These are phyloP conservation scores for Patiria miniata DNA, from an alignment of 35 echinoderm and acorn worm species.

Conservation along the genomic window DNA sequence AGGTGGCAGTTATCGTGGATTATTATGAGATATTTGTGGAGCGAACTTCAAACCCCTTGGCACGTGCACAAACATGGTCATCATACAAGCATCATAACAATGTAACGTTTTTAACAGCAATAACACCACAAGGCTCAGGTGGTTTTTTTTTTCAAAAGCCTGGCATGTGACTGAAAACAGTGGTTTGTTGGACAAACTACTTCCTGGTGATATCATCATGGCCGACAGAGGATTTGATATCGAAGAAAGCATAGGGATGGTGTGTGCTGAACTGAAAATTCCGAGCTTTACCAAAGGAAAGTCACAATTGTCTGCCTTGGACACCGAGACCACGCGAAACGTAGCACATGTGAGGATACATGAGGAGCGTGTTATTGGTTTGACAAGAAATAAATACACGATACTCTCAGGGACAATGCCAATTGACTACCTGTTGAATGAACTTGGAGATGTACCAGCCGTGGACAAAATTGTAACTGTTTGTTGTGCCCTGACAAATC, in stretches of 20 bases:
- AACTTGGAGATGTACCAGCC: background rate
- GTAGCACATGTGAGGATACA: background rate
- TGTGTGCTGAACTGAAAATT: background rate
- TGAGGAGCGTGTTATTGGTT: background rate
- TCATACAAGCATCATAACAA: background rate
- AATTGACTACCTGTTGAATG: background rate
- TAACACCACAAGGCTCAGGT: background rate
- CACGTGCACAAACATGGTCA: background rate
- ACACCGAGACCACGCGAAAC: background rate
- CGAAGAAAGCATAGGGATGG: background rate
- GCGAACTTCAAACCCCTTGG: background rate
- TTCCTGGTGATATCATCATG: slow-evolving; percentile 18
- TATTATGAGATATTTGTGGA: background rate
- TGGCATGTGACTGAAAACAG: slow-evolving; percentile 26
- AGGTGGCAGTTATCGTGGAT: background rate
- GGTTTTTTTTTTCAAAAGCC: slow-evolving; percentile 17
- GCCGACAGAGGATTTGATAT: slow-evolving; percentile 43
- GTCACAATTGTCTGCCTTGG: background rate
- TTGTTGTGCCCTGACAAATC: background rate
- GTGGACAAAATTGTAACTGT: background rate
- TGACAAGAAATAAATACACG: background rate
- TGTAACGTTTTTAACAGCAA: background rate
- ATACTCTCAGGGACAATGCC: background rate
- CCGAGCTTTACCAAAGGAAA: background rate
- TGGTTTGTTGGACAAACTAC: background rate